Evolutionary conservation across 1,140 invertebrate genomes (phyloP), one percentile per base, ranked within the genome.

Genomic region (Hesperophylax magnus): DNA sequence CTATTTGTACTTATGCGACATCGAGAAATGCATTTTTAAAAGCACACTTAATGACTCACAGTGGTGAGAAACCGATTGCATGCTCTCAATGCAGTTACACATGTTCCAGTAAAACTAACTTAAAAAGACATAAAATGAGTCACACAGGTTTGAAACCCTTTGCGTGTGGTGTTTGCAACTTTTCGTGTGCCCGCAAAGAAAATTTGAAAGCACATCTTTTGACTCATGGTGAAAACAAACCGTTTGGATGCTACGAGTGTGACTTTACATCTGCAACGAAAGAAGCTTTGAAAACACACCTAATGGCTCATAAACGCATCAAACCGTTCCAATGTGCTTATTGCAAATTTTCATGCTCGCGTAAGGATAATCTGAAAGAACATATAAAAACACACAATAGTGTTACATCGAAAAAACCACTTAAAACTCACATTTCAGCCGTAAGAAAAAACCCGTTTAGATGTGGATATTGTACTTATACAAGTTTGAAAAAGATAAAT

Each of bases 41-140:
- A 3, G 22, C 7, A 3, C 77, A 79, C n/a, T n/a, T 24, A 1
- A 7, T 69, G 31, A 71, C 17, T 7, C 77, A 79, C 17, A 53
- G 20, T 14, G 22, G 20, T n/a, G 47, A 67, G 11, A 67, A 58
- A 71, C 77, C 61, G n/a, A 53, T 53, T 52, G 2, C 61, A 20
- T 79, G 77, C 31, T 22, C 27, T 9, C 1, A 53, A 7, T 79
- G 77, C 31, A 56, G 14, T 54, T 69, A 79, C 22, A 67, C n/a
- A 8, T 61, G 54, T 31, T 15, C 20, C 4, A 15, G 6, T 8
- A 20, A 27, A 18, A 18, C 20, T 0, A 17, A 34, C 5, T 65
- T 77, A 15, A 61, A 63, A 53, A 11, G 24, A 17, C 76, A 77
- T 22, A 63, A 14, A 27, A n/a, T 77, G 8, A 18, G 6, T 47